These are phyloP conservation scores for Syngnathus typhle DNA, from an alignment of 2,113 vertebrate genomes.

Conservation along the genomic window DNA sequence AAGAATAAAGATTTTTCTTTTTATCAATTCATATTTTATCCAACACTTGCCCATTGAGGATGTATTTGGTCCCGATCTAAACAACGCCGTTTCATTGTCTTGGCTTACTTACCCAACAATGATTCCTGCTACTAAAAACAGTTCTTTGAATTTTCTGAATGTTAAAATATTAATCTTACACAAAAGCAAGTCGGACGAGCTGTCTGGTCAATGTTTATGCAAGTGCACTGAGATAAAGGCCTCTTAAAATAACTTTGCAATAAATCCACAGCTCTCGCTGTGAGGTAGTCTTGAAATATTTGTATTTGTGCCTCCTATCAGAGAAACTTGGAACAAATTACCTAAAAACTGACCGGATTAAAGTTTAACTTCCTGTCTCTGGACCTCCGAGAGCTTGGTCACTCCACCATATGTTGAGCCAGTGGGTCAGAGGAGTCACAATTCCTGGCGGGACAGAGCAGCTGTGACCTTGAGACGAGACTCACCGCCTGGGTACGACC, in stretches of 20 bases:
- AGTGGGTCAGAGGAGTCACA: slow-evolving; percentile 39
- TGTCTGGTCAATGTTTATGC: slow-evolving; percentile 13
- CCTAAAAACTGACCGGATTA: slow-evolving; percentile 37
- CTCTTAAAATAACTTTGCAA: slow-evolving; percentile 12
- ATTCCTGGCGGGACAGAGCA: slow-evolving; percentile 53
- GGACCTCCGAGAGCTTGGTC: slow-evolving; percentile 32
- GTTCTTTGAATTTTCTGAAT: slow-evolving; percentile 11
- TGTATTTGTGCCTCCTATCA: slow-evolving; percentile 43
- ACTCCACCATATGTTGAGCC: slow-evolving; percentile 51
- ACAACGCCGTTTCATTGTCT: slow-evolving; percentile 25
- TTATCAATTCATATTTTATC: no score
- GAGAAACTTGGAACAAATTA: slow-evolving; percentile 45
- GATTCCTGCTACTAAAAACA: slow-evolving; percentile 10
- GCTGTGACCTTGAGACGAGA: slow-evolving; percentile 59
- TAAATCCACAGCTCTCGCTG: slow-evolving; percentile 15
- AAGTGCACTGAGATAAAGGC: slow-evolving; percentile 2
- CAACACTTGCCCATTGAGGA: no score
- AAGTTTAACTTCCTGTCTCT: slow-evolving; percentile 46
- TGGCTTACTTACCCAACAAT: slow-evolving; percentile 23
- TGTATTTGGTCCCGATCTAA: slow-evolving; percentile 4
- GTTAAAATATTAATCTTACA: slow-evolving; percentile 18
- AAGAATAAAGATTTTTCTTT: no score
- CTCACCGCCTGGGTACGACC: slow-evolving; percentile 27
- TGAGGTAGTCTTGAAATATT: slow-evolving; percentile 22
- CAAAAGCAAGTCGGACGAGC: slow-evolving; percentile 3